Percentiles rank a stretch among this genome's conserved stretches.
Evolutionary conservation across 2,797 vertebrate species (phyloP).

Genomic region (Phoxinus dragarum): DNA sequence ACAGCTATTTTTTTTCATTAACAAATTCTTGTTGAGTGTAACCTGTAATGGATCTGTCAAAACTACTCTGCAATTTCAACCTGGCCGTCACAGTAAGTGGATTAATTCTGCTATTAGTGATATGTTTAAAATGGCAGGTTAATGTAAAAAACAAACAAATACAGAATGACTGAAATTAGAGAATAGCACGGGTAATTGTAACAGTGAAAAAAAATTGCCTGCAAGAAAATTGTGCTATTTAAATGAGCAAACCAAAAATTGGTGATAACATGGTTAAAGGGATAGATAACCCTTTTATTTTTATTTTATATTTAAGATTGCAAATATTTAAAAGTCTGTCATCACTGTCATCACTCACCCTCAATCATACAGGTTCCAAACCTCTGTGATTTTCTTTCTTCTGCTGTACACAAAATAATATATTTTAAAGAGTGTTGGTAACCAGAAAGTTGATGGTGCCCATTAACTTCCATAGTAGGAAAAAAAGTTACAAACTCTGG

Average conservation of each 20-base stretch:
- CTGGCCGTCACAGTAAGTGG: conserved; percentile 60
- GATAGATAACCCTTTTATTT: no score
- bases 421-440: no score
- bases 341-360: no score
- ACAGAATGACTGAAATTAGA: background rate
- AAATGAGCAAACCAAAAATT: background rate
- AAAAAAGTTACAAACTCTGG: no score
- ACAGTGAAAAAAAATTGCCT: background rate
- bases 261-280: background rate
- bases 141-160: background rate
- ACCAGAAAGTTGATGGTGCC: no score
- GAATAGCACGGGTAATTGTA: background rate
- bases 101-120: background rate
- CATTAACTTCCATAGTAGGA: no score
- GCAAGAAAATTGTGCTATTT: background rate
- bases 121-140: background rate
- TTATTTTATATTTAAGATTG: no score
- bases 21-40: conserved; percentile 41
- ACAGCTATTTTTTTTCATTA: conserved; percentile 41
- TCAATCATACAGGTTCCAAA: no score
- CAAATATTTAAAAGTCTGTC: no score
- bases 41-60: conserved; percentile 60
- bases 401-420: no score
- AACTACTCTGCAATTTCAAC: conserved; percentile 13
- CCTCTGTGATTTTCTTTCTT: no score